phyloP scores from a whole-genome alignment of 2,797 vertebrate genomes.

The Lacerta bilineata region DNA sequence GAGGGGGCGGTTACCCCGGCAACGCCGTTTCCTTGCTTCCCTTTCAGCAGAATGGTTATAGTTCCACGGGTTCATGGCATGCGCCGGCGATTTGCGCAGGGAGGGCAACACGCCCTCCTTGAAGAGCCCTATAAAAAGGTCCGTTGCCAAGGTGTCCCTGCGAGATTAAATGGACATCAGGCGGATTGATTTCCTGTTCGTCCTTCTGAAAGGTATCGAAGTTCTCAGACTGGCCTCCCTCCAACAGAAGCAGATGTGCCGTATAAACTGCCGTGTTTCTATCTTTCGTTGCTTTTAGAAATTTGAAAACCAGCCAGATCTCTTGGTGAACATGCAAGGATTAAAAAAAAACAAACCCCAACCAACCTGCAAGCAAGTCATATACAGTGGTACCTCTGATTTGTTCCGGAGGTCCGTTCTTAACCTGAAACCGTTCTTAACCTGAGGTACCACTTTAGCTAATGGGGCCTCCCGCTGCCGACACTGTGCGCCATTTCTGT shows the following conservation, averaged over 20 bases:
- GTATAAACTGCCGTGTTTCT: conserved; percentile 12
- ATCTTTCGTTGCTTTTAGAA: conserved; percentile 1
- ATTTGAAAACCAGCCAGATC: conserved; percentile 14
- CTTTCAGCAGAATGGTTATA: neutral
- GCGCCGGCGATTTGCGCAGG: neutral
- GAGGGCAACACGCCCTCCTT: neutral
- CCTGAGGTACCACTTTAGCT: no score
- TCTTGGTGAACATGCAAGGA: neutral
- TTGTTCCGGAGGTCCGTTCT: no score
- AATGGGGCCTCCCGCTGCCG: no score
- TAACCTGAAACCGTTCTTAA: no score
- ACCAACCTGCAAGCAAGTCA: no score
- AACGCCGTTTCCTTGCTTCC: neutral
- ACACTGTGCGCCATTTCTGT: no score
- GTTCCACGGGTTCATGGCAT: neutral
- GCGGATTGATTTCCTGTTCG: conserved; percentile 43
- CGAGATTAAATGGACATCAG: conserved; percentile 35
- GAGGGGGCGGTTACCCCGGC: neutral
- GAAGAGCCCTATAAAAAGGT: neutral
- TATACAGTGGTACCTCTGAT: no score
- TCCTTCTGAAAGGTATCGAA: conserved; percentile 22
- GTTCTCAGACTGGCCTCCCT: conserved; percentile 13
- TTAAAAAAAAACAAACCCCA: no score
- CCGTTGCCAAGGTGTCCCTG: conserved; percentile 33
- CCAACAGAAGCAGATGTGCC: conserved; percentile 37